Evolutionary conservation across 2,797 vertebrate genomes (phyloP).

Genomic region (Phoxinus dragarum): DNA sequence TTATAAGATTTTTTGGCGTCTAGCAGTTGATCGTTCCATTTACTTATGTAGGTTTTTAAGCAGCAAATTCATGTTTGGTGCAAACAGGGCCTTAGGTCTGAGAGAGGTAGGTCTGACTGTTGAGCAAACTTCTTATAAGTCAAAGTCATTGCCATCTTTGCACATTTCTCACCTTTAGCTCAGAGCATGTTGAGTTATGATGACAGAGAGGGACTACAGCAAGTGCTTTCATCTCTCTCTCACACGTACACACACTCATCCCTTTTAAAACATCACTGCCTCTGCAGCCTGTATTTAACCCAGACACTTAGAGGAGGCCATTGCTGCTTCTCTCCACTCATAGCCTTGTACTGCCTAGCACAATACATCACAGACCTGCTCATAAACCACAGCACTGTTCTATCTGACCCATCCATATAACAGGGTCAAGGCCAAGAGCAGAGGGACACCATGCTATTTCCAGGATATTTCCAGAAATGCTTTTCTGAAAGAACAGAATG

Average conservation of each 20-base stretch:
- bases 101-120: neutral
- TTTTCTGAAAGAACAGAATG: constrained; percentile 17
- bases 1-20: neutral
- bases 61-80: neutral
- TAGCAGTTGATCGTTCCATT: neutral
- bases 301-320: constrained; percentile 28
- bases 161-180: constrained; percentile 12
- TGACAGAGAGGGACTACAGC: constrained; percentile 33
- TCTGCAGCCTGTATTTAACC: constrained; percentile 47
- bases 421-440: constrained; percentile 22
- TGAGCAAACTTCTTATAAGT: constrained; percentile 37
- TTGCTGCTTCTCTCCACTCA: constrained; percentile 4
- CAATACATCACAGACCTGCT: constrained; percentile 37
- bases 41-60: neutral
- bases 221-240: constrained; percentile 36
- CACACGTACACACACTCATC: constrained; percentile 20
- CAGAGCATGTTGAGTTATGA: constrained; percentile 37
- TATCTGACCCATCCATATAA: constrained; percentile 9
- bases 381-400: constrained; percentile 27
- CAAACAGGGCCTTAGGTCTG: neutral
- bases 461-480: neutral
- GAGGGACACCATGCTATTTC: neutral
- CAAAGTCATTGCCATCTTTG: constrained; percentile 11
- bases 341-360: constrained; percentile 23
- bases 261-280: constrained; percentile 33